These are phyloP conservation scores for Ciona savignyi DNA, from an alignment of 23 tunicate species.

Conservation along the genomic window DNA sequence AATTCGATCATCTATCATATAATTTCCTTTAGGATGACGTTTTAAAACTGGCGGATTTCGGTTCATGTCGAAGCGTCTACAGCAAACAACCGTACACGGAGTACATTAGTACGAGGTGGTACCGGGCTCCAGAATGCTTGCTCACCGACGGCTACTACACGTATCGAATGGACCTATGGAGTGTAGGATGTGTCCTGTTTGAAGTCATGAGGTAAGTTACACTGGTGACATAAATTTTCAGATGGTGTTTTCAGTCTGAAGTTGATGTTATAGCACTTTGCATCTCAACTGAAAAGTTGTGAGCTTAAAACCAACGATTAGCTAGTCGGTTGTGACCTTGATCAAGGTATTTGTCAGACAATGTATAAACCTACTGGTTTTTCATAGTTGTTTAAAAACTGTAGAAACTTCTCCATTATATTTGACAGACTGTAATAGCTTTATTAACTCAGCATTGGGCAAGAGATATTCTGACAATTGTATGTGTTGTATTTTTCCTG, in stretches of 20 bases:
- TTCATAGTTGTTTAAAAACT: too few relatives aligned
- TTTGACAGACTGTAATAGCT: too few relatives aligned
- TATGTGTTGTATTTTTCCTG: too few relatives aligned
- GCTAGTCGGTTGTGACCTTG: slow-evolving; percentile 96
- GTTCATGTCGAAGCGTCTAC: slow-evolving; percentile 92
- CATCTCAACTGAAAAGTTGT: slow-evolving; percentile 89
- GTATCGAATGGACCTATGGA: slow-evolving; percentile 95
- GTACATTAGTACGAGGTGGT: slow-evolving; percentile 98
- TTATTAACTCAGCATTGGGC: too few relatives aligned
- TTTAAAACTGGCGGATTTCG: slow-evolving; percentile 91
- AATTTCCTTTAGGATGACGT: slow-evolving; percentile 63
- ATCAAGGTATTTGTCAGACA: slow-evolving; percentile 77
- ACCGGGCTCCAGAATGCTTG: slow-evolving; percentile 93
- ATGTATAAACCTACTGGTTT: too few relatives aligned
- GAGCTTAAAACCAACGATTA: too few relatives aligned
- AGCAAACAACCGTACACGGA: slow-evolving; percentile 95
- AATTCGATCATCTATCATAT: background rate
- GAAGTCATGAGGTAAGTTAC: slow-evolving; percentile 99
- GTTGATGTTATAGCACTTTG: slow-evolving; percentile 79
- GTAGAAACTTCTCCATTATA: too few relatives aligned
- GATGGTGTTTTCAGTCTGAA: slow-evolving; percentile 83
- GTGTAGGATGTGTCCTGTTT: slow-evolving; percentile 97
- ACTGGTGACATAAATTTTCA: slow-evolving; percentile 78
- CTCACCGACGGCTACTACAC: slow-evolving; percentile 94
- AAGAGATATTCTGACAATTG: too few relatives aligned